These are phyloP conservation scores for Drosophila pectinifera DNA, from an alignment of 1,140 invertebrate genomes.

Conservation along the genomic window DNA sequence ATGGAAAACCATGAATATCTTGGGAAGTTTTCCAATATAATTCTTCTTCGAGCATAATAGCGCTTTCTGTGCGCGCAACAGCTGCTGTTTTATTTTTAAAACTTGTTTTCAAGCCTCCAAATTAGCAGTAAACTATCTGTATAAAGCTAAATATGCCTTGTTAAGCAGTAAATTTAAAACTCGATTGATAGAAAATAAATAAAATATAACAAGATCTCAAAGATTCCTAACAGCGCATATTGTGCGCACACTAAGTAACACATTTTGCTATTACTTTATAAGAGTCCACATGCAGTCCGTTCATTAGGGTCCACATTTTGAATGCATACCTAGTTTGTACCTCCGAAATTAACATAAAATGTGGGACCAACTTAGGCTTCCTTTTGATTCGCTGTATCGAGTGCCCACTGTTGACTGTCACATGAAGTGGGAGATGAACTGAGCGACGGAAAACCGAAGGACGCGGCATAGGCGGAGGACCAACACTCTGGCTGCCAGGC, in stretches of 20 bases:
- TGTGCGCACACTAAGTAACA: too few relatives aligned
- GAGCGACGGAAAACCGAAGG: background rate
- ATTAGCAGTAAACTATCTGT: too few relatives aligned
- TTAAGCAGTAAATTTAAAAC: too few relatives aligned
- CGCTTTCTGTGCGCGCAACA: too few relatives aligned
- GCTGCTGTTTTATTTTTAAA: too few relatives aligned
- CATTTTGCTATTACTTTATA: background rate
- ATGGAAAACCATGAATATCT: background rate
- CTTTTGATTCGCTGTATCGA: background rate
- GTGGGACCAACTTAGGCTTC: too few relatives aligned
- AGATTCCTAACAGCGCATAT: too few relatives aligned
- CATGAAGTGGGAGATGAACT: conserved; percentile 21
- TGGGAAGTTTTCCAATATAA: background rate
- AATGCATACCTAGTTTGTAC: background rate
- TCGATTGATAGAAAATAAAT: too few relatives aligned
- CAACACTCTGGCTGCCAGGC: conserved; percentile 29
- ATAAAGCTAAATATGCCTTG: too few relatives aligned
- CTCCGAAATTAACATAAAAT: background rate
- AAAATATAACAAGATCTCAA: too few relatives aligned
- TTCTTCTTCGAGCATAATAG: too few relatives aligned
- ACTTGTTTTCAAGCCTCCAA: too few relatives aligned
- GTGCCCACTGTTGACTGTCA: conserved; percentile 33
- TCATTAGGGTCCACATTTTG: background rate
- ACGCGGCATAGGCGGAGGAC: conserved; percentile 10
- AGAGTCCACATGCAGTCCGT: background rate